Percentiles rank a stretch among this genome's conserved stretches.
phyloP scores from a whole-genome alignment of 2,113 vertebrate species.

The Epinephelus cyanopodus region DNA sequence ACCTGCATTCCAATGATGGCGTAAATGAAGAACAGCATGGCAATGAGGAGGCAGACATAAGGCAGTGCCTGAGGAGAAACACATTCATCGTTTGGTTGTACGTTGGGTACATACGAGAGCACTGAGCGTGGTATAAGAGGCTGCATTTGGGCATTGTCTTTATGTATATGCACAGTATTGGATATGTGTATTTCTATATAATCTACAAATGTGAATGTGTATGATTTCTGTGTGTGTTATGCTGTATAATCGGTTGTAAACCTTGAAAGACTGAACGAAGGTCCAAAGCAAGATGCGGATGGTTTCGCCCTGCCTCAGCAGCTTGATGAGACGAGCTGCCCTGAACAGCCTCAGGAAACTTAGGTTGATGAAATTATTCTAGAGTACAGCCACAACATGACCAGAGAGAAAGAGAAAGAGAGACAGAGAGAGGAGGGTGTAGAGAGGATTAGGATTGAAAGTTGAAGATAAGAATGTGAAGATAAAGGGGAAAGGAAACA shows the following conservation, averaged over 20 bases:
- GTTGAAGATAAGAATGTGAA: conserved; percentile 21
- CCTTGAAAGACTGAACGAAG: conserved; percentile 96
- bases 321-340: conserved; percentile 94
- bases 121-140: not conserved
- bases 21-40: conserved; percentile 90
- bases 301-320: conserved; percentile 93
- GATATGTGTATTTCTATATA: not conserved
- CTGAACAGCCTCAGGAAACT: conserved; percentile 94
- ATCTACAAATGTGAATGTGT: conserved; percentile 13
- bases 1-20: conserved; percentile 90
- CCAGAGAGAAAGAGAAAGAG: conserved; percentile 39
- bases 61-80: conserved; percentile 83
- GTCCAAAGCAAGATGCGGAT: conserved; percentile 96
- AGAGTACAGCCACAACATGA: conserved; percentile 57
- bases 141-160: not conserved
- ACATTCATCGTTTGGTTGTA: conserved; percentile 36
- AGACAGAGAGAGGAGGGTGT: conserved; percentile 20
- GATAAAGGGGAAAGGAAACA: conserved; percentile 9
- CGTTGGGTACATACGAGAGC: conserved; percentile 9
- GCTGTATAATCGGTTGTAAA: conserved; percentile 62
- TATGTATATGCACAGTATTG: not conserved
- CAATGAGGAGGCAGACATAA: conserved; percentile 88
- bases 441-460: conserved; percentile 13
- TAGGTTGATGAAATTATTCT: conserved; percentile 98
- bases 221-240: conserved; percentile 11